phyloP scores from a whole-genome alignment of 64 coral and sea anemone species.

The Montipora sp. region DNA sequence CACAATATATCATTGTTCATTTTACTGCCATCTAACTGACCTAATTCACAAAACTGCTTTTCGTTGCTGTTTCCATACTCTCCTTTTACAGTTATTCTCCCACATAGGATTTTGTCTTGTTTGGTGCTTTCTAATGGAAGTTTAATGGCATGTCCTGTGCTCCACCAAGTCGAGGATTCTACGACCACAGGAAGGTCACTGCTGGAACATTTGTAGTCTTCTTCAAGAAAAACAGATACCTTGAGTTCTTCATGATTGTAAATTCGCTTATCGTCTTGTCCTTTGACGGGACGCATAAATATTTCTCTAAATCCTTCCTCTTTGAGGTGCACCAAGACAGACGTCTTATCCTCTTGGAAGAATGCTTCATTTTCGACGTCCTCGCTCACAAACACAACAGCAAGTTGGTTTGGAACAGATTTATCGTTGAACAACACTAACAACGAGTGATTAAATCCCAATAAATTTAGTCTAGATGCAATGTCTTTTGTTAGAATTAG shows the following conservation, averaged over 20 bases:
- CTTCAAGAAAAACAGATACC: constrained; percentile 20
- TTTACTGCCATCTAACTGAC: not conserved
- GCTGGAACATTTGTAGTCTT: constrained; percentile 38
- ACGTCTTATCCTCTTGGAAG: constrained; percentile 53
- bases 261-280: not conserved
- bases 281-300: not conserved
- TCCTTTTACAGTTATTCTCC: not conserved
- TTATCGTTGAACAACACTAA: not conserved
- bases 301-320: constrained; percentile 45
- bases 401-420: not conserved
- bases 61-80: not conserved
- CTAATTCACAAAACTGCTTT: not conserved
- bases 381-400: constrained; percentile 51
- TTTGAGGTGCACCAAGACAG: constrained; percentile 1
- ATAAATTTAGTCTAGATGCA: constrained; percentile 2
- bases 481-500: constrained; percentile 31
- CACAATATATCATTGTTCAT: not conserved
- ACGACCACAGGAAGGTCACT: not conserved
- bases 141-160: constrained; percentile 40
- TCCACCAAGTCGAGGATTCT: constrained; percentile 46
- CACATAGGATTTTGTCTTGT: constrained; percentile 23
- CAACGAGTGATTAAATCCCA: constrained; percentile 42
- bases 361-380: constrained; percentile 29
- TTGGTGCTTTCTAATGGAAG: constrained; percentile 6
- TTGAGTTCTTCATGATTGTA: constrained; percentile 40